Evolutionary conservation across 2,113 vertebrate genomes (phyloP).

Genomic region (Perca flavescens): DNA sequence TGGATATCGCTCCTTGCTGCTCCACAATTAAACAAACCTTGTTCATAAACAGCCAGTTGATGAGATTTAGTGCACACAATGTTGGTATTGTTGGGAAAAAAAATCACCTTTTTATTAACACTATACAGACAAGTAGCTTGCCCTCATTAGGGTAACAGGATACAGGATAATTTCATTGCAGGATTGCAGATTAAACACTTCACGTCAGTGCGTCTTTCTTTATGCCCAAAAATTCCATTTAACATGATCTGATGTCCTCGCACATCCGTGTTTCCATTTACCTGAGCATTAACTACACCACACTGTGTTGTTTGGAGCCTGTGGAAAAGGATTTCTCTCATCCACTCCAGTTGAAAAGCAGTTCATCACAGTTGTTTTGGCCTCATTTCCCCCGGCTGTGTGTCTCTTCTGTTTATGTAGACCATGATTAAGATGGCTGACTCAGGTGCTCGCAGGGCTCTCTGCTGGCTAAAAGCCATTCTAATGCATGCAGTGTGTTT

Average conservation of each 20-base stretch:
- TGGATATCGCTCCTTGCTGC: background rate
- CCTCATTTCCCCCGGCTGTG: constrained; percentile 25
- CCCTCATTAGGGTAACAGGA: background rate
- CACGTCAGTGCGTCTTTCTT: background rate
- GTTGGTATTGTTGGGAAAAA: too few species aligned
- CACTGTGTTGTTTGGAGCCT: constrained; percentile 28
- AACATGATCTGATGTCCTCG: constrained; percentile 14
- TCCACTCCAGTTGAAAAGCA: constrained; percentile 24
- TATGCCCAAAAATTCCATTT: background rate
- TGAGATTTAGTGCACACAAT: constrained; percentile 1
- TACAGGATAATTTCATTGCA: background rate
- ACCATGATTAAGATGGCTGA: constrained; percentile 61
- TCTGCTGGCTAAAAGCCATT: constrained; percentile 20
- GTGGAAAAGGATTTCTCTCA: constrained; percentile 8
- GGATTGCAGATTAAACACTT: background rate
- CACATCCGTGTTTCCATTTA: constrained; percentile 35
- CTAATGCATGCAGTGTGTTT: constrained; percentile 4
- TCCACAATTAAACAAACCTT: background rate
- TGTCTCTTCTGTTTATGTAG: constrained; percentile 68
- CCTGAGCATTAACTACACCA: constrained; percentile 5
- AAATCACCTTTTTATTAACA: background rate
- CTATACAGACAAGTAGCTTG: too few species aligned
- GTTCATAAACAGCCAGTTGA: background rate
- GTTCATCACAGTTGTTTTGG: constrained; percentile 46
- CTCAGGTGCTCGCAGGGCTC: constrained; percentile 51